Conservation (phyloP, 2,113 vertebrate genomes). For the Ameiurus melas region DNA sequence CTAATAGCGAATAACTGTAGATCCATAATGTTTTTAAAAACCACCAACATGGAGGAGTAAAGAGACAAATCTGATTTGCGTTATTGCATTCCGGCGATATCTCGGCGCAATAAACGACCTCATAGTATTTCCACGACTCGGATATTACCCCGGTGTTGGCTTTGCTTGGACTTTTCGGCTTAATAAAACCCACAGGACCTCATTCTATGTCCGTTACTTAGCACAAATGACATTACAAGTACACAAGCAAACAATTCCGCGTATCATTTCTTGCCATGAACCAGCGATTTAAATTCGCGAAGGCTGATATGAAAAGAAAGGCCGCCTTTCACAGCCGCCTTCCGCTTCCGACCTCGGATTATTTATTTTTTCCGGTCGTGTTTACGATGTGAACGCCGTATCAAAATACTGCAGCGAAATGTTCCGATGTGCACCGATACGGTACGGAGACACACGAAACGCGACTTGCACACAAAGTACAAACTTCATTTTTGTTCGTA, state of each 20-base stretch:
- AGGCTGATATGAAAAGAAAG: background rate
- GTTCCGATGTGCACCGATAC: background rate
- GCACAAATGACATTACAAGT: background rate
- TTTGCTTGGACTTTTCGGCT: background rate
- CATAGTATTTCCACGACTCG: background rate
- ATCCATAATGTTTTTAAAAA: background rate
- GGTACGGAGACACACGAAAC: background rate
- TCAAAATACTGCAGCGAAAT: background rate
- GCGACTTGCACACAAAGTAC: background rate
- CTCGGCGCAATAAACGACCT: background rate
- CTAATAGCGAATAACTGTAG: background rate
- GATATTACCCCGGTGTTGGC: background rate
- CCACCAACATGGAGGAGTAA: background rate
- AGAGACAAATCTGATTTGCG: background rate
- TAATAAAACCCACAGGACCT: background rate
- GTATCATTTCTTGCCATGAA: background rate
- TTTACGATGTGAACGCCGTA: background rate
- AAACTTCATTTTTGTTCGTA: background rate
- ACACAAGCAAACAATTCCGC: background rate
- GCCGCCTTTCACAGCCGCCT: background rate
- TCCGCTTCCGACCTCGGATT: background rate
- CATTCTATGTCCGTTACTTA: constrained; percentile 1
- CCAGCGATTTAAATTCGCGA: background rate
- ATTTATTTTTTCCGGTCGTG: too few relatives aligned
- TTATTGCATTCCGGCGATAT: background rate